Base-by-base conservation (phyloP, 2,797 vertebrate species). In the Crocidura indochinensis region DNA sequence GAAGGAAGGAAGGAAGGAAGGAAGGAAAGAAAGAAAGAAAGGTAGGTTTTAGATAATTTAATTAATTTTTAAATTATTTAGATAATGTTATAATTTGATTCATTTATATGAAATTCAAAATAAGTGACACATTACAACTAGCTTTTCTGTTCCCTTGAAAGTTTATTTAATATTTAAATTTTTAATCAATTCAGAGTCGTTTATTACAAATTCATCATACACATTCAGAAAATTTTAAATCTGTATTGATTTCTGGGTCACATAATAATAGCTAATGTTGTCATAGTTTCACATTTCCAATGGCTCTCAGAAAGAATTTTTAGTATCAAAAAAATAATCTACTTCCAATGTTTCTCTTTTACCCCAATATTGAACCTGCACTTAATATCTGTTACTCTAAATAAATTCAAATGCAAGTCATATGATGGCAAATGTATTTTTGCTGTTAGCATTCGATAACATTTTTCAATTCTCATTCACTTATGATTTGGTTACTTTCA, bases 351-450 rank as follows among this genome's bases (percentile, higher is more conserved):
- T 9, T 80, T 29, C 71, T 74, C 20, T 77, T 51, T 53, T 29
- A 51, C 89, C 60, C 56, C 10, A 14, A 80, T n/a, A 80, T 22
- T 38, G 56, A 94, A 71, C 19, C 38, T 84, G 6, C 46, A 71
- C 78, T 93, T 95, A 95, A 67, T 89, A 92, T 64, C 49, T 79
- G 62, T 87, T 95, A 86, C 71, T 53, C 62, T 78, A 86, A 94
- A 88, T 75, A 73, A 74, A 92, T 87, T 88, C 82, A 90, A 79
- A 88, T 65, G 44, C 24, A 73, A 93, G 77, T 64, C 76, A 89
- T 64, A 11, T 46, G 49, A 51, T 27, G 79, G 90, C 53, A 95
- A 26, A 87, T 56, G 51, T n/a, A 22, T 64, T 83, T 83, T 74
- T 93, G 17, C 38, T 94, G 87, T 93, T 82, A 94, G 49, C 62